Base-by-base conservation (phyloP, 2,888 invertebrate species). In the Thecophora atra region DNA sequence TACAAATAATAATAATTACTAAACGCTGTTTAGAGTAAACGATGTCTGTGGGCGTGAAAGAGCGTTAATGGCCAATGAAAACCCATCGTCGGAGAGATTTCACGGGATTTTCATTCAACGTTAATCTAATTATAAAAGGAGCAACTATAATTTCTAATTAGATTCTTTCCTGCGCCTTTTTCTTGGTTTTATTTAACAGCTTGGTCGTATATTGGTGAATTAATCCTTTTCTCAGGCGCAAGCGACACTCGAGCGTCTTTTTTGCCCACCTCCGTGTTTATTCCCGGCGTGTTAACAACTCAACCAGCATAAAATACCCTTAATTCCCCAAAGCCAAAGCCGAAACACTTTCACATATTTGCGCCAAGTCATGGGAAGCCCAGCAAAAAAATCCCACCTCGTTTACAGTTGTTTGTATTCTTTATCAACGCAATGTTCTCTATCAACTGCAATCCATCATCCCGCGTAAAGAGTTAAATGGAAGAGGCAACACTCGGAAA, bases 281-380 rank as follows among this genome's bases (percentile, higher is more conserved):
- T 28, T 28, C 28, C 66, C 66, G 51, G 37, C 51, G 52, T 30
- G 54, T 66, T 66, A 68, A 58, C 68, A 68, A 68, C 58, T 68
- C 58, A 68, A 68, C 68, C 68, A 68, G 68, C 68, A 68, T 68
- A 68, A 68, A 68, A 58, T n/a, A n/a, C 7, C 17, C 65, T 19
- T 56, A 44, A 42, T 58, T 58, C 44, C 68, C 26, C 42, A 56
- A 68, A 44, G 42, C 44, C 37, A 42, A 56, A 37, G 19, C 7
- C 26, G n/a, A 51, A 56, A 56, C 21, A 42, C 17, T 44, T 21
- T 56, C 58, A 69, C 69, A 51, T 42, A 51, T 30, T 60, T 44
- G 62, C 58, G 60, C 47, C 28, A 21, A n/a, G 52, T 37, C 54
- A 56, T 64, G 60, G 24, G 42, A 28, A 21, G 51, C n/a, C 30